phyloP scores from a whole-genome alignment of 2,113 vertebrate species.

The Dicentrarchus labrax region DNA sequence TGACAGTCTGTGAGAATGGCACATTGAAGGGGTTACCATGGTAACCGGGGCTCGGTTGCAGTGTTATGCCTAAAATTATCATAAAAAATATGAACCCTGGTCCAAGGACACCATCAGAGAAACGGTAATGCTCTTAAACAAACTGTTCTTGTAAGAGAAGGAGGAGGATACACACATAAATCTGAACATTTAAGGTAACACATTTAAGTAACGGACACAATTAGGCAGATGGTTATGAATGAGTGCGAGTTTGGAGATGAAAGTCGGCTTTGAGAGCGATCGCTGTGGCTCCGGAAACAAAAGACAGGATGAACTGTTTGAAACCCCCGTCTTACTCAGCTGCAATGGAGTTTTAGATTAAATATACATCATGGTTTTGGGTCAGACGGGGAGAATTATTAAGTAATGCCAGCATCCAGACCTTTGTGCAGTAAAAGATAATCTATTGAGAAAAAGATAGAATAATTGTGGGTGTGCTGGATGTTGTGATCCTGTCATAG shows the following conservation, averaged over 20 bases:
- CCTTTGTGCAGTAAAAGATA: neutral
- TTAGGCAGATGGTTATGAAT: neutral
- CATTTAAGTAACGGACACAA: slow-evolving; percentile 6
- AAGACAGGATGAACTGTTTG: neutral
- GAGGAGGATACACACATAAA: neutral
- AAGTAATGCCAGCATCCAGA: slow-evolving; percentile 19
- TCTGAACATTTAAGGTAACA: neutral
- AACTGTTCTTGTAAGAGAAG: slow-evolving; percentile 6
- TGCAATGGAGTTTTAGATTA: slow-evolving; percentile 26
- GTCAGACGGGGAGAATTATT: slow-evolving; percentile 14
- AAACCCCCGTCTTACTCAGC: neutral
- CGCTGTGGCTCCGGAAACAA: neutral
- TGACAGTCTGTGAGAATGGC: slow-evolving; percentile 54
- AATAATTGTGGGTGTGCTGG: slow-evolving; percentile 10
- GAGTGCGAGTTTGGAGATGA: neutral
- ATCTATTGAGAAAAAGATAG: slow-evolving; percentile 7
- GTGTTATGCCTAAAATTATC: slow-evolving; percentile 43
- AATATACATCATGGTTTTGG: slow-evolving; percentile 25
- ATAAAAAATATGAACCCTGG: slow-evolving; percentile 46
- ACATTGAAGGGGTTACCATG: slow-evolving; percentile 48
- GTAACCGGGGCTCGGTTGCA: slow-evolving; percentile 58
- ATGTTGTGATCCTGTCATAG: neutral
- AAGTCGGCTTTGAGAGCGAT: neutral
- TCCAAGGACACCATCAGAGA: slow-evolving; percentile 52
- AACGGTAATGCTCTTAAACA: slow-evolving; percentile 12